Percentiles rank a stretch among this genome's conserved stretches.
Conservation (phyloP, 2,113 vertebrate species). For the Jacana jacana region DNA sequence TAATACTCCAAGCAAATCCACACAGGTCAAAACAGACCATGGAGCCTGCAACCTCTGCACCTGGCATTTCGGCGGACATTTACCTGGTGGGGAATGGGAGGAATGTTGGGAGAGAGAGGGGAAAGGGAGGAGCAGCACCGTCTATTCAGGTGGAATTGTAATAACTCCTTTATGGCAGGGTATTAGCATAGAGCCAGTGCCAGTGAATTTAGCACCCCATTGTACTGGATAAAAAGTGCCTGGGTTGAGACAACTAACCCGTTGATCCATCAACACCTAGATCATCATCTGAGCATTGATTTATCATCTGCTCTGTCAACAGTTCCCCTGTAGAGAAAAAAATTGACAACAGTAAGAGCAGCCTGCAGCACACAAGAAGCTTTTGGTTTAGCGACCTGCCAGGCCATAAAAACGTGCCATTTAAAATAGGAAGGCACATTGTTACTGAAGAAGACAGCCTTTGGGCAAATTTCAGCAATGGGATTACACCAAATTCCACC, state of each 20-base stretch:
- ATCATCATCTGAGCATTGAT: slow-evolving; percentile 5
- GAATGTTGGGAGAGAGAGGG: background rate
- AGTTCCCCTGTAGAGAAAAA: background rate
- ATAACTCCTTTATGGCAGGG: background rate
- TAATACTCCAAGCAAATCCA: background rate
- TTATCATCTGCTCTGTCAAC: slow-evolving; percentile 41
- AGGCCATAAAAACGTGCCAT: background rate
- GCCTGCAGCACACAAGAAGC: background rate
- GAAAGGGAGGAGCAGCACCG: background rate
- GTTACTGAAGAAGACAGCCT: background rate
- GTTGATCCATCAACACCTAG: slow-evolving; percentile 17
- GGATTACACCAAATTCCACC: slow-evolving; percentile 12
- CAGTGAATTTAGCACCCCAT: slow-evolving; percentile 13
- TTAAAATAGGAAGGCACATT: background rate
- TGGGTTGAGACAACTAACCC: slow-evolving; percentile 15
- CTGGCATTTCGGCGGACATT: background rate
- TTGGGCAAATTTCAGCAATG: background rate
- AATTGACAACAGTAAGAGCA: background rate
- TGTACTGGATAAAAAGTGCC: background rate
- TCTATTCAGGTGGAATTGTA: background rate
- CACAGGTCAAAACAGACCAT: background rate
- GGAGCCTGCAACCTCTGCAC: background rate
- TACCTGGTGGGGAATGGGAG: background rate
- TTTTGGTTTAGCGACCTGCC: background rate
- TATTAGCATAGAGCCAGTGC: background rate